phyloP scores from a whole-genome alignment of 2,113 vertebrate genomes.

The Donacobius atricapilla region DNA sequence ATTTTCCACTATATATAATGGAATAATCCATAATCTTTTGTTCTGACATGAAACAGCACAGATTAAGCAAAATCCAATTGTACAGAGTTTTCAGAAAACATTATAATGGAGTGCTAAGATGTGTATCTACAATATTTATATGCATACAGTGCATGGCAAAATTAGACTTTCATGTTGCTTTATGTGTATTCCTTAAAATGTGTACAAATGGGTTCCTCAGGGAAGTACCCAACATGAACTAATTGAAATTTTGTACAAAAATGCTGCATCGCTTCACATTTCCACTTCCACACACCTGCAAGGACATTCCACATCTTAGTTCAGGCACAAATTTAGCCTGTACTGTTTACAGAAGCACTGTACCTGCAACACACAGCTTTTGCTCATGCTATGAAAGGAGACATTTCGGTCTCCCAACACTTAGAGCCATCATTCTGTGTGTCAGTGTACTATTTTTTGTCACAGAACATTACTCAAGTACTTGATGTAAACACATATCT shows the following conservation, averaged over 20 bases:
- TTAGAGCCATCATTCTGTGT: accelerated
- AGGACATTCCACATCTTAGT: neutral
- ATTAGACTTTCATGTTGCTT: neutral
- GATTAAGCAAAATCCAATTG: neutral
- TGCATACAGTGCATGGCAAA: neutral
- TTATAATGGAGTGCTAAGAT: neutral
- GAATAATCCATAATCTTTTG: neutral
- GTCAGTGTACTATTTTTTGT: neutral
- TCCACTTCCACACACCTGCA: neutral
- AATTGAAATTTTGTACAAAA: neutral
- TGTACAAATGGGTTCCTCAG: neutral
- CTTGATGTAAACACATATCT: neutral
- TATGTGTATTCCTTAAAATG: neutral
- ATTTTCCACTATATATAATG: neutral
- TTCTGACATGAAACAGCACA: neutral
- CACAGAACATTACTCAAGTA: neutral
- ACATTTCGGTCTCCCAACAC: neutral
- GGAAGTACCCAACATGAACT: neutral
- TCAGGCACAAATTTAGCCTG: neutral
- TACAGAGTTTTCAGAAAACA: neutral
- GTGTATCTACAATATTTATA: neutral
- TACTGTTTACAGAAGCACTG: neutral
- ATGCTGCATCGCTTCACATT: neutral
- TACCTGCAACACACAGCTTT: neutral
- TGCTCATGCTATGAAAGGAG: neutral